Base-by-base conservation (phyloP, 2,797 vertebrate species). In the Hydrocynus forskahlii region DNA sequence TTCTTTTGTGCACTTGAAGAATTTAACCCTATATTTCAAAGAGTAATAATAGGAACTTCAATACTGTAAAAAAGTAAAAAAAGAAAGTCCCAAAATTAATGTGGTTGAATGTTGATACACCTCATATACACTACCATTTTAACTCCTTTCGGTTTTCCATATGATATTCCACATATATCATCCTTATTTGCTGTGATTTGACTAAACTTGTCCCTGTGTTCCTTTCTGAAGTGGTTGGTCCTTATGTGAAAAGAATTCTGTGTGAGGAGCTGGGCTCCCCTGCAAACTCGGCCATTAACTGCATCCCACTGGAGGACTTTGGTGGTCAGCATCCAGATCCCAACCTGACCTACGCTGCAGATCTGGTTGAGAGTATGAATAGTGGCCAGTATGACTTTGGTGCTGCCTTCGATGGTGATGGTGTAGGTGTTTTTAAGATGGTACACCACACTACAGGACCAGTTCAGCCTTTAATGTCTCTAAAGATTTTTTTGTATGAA, bases 261-360 rank as follows among this genome's bases (percentile, higher is more conserved):
- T 99, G 98, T 43, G 97, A 99, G 89, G 97, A 99, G 83, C 94
- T 99, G 0, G 97, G 97, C 1, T 96, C 96, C 64, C 96, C 98
- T 0, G 96, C 95, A 72, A 97, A 96, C 81, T 98, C 97, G 1
- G 97, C 97, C 12, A 93, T 99, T 78, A 98, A 98, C 91, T 98
- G 97, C 50, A 87, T 94, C 59, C 97, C 97, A 0, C 86, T 96
- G 89, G 97, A 99, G 83, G 96, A 99, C 87, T 99, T 99, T 1
- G 97, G 97, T 19, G 97, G 97, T 73, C 95, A 94, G 85, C 94
- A 94, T 77, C 97, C 97, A 0, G 97, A 99, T 89, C 97, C 97
- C 29, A 97, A 97, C 90, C 92, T 96, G 82, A 96, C 94, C 81
- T 94, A 96, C 0, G 96, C 97, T 59, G 92, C 95, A 17, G 97